phyloP scores from a whole-genome alignment of 1,140 invertebrate species.

The Manduca sexta region DNA sequence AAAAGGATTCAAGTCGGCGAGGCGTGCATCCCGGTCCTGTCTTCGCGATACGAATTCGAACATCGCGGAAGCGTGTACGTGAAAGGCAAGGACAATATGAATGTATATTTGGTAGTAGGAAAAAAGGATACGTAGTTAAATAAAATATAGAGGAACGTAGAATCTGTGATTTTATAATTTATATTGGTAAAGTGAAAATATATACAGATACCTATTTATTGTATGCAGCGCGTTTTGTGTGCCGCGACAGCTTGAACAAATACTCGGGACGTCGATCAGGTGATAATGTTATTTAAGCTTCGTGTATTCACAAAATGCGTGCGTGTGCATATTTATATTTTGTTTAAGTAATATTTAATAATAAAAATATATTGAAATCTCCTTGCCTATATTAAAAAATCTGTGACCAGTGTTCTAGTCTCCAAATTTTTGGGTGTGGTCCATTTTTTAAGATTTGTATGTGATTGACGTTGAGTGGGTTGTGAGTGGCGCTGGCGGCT shows the following conservation, averaged over 20 bases:
- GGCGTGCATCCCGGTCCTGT: slow-evolving; percentile 79
- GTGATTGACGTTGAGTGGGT: not conserved
- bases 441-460: slow-evolving; percentile 14
- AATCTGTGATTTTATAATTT: slow-evolving; percentile 72
- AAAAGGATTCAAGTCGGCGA: slow-evolving; percentile 91
- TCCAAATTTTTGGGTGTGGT: slow-evolving; percentile 27
- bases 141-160: slow-evolving; percentile 50
- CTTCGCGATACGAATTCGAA: slow-evolving; percentile 84
- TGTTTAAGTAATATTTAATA: slow-evolving; percentile 12
- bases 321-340: slow-evolving; percentile 16
- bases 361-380: slow-evolving; percentile 32
- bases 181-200: slow-evolving; percentile 41
- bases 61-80: slow-evolving; percentile 91
- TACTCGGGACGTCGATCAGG: slow-evolving; percentile 27
- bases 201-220: slow-evolving; percentile 4
- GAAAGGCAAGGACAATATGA: slow-evolving; percentile 97
- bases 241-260: slow-evolving; percentile 26
- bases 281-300: slow-evolving; percentile 28
- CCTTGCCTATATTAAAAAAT: slow-evolving; percentile 48
- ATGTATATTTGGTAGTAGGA: slow-evolving; percentile 84
- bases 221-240: slow-evolving; percentile 6
- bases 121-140: slow-evolving; percentile 62
- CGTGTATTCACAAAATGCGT: slow-evolving; percentile 6
- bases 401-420: slow-evolving; percentile 64
- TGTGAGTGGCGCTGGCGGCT: slow-evolving; percentile 3